Evolutionary conservation across 2,888 invertebrate species (phyloP), one percentile per base, ranked within the genome.

Genomic region (Ctenicera cuprea): DNA sequence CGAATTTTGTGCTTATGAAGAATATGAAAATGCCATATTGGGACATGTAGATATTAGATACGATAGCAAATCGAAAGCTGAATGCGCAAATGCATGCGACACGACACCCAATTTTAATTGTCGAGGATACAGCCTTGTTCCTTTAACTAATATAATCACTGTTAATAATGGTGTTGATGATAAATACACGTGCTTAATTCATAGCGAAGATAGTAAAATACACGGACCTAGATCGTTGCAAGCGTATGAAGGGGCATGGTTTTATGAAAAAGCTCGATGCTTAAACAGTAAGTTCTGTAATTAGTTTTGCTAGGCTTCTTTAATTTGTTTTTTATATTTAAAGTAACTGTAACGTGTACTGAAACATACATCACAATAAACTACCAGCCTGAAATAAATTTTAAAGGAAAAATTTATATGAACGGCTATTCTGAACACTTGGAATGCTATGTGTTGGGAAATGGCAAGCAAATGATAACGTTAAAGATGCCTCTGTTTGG

Each of bases 181-280:
- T 71, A 78, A 41, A 73, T 80, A 84, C 83, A 71, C 71, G 74
- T 95, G 95, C 81, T 89, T 92, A 76, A 87, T 96, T 57, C 95
- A 95, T 86, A 93, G 94, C 73, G 95, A 95, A 86, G 95, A 96
- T 84, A 92, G 93, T 65, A 91, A 93, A 79, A 92, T 94, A n/a
- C 90, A 93, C 59, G 95, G 95, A 70, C 94, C 94, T 0, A 92
- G 92, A 86, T 88, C 93, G 61, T 86, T 95, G 72, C 86, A 90
- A 33, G 85, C 89, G 41, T 88, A 89, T 30, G 85, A 89, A 0
- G 89, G 90, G 33, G 92, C 92, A 8, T 89, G 91, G 43, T 96
- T 95, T 85, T 94, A 93, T 83, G 92, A 96, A 80, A 91, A 94
- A 78, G 95, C 95, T 57, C 92, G 93, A 75, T 97, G 96, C 84